phyloP scores from a whole-genome alignment of 2,797 vertebrate genomes.

The Anabas testudineus region DNA sequence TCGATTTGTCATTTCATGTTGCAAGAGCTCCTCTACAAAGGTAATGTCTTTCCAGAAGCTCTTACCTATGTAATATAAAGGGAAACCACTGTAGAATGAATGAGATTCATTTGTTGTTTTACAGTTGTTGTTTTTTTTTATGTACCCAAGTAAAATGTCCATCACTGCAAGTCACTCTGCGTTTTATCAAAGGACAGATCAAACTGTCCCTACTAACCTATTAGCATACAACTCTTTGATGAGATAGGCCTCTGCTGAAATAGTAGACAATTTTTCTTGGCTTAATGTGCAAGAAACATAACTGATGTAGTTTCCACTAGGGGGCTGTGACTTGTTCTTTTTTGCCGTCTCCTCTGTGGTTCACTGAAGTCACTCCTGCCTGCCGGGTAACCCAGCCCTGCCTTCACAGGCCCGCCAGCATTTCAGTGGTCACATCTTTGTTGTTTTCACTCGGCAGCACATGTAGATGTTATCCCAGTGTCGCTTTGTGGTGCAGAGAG shows the following conservation, averaged over 20 bases:
- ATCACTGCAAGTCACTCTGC: conserved; percentile 7
- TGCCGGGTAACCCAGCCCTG: conserved; percentile 42
- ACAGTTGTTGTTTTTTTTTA: too few species aligned
- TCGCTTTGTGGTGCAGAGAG: conserved; percentile 56
- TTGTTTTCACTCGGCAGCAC: conserved; percentile 63
- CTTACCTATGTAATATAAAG: conserved; percentile 74
- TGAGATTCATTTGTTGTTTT: conserved; percentile 72
- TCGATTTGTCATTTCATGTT: conserved; percentile 96
- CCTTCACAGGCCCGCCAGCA: conserved; percentile 34
- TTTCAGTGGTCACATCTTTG: conserved; percentile 64
- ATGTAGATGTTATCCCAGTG: conserved; percentile 61
- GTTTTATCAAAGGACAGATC: conserved; percentile 18
- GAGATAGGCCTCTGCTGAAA: conserved; percentile 25
- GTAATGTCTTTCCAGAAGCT: conserved; percentile 93
- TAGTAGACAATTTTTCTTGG: not conserved
- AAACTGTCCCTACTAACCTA: not conserved
- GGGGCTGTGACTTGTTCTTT: conserved; percentile 55
- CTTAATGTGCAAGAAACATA: conserved; percentile 14
- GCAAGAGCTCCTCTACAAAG: conserved; percentile 92
- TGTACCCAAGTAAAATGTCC: not conserved
- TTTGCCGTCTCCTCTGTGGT: conserved; percentile 28
- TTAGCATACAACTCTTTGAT: conserved; percentile 27
- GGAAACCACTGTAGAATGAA: conserved; percentile 63
- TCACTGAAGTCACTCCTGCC: conserved; percentile 28
- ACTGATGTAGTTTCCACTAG: conserved; percentile 57